A percentile compares a stretch with the other conserved stretches of the same genome.
phyloP scores from a whole-genome alignment of 2,888 invertebrate genomes.

The Drosophila ezoana region DNA sequence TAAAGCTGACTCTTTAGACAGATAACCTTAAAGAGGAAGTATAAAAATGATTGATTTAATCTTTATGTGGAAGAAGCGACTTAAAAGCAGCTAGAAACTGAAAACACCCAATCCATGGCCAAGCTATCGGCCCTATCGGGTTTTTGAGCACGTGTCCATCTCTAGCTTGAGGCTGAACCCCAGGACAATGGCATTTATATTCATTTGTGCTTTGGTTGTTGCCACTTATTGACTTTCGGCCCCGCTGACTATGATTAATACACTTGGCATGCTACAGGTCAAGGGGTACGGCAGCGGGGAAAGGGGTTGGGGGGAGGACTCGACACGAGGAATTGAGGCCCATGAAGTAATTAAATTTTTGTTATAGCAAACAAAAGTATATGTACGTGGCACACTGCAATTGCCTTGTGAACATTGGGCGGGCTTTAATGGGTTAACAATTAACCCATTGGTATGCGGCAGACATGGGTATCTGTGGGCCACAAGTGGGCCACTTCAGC shows the following conservation, averaged over 20 bases:
- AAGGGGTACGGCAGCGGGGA: background rate
- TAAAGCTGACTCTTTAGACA: no score
- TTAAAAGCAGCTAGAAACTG: no score
- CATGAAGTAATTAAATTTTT: conserved; percentile 41
- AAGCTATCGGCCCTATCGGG: background rate
- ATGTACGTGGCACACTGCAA: conserved; percentile 13
- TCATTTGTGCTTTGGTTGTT: conserved; percentile 53
- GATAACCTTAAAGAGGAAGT: no score
- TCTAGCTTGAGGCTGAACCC: conserved; percentile 5
- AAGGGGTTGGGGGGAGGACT: background rate
- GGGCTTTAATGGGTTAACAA: conserved; percentile 53
- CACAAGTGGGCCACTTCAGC: conserved; percentile 32
- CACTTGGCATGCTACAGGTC: conserved; percentile 15
- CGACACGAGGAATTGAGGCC: conserved; percentile 3
- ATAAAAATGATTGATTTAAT: no score
- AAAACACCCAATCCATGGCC: no score
- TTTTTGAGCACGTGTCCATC: background rate
- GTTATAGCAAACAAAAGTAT: conserved; percentile 23
- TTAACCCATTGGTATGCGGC: conserved; percentile 51
- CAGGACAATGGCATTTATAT: conserved; percentile 57
- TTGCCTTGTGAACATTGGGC: background rate
- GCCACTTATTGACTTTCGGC: conserved; percentile 54
- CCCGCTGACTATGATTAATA: conserved; percentile 41
- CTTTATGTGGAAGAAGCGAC: no score
- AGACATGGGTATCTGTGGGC: conserved; percentile 11